phyloP scores from a whole-genome alignment of 2,888 invertebrate species.

The Luperina testacea region DNA sequence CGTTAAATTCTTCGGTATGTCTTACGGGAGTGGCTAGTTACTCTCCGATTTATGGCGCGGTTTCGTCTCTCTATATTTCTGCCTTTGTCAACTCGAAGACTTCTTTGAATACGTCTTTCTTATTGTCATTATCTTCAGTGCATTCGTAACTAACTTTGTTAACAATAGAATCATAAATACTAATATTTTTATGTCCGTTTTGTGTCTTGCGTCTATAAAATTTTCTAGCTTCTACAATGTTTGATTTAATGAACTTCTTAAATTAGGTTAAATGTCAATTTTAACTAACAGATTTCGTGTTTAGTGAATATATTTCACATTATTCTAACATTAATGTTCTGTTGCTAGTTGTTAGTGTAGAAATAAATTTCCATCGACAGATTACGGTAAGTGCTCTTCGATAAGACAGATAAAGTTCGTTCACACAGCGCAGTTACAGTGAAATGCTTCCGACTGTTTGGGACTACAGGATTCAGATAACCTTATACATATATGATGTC shows the following conservation, averaged over 20 bases:
- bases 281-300: slow-evolving; percentile 55
- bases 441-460: slow-evolving; percentile 73
- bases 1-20: slow-evolving; percentile 77
- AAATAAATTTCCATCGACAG: slow-evolving; percentile 79
- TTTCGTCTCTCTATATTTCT: slow-evolving; percentile 72
- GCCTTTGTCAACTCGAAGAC: slow-evolving; percentile 70
- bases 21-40: slow-evolving; percentile 76
- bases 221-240: slow-evolving; percentile 54
- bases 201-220: slow-evolving; percentile 37
- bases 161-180: slow-evolving; percentile 65
- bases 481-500: slow-evolving; percentile 29
- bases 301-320: slow-evolving; percentile 65
- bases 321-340: slow-evolving; percentile 67
- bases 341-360: slow-evolving; percentile 67
- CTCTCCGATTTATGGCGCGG: slow-evolving; percentile 80
- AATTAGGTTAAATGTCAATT: slow-evolving; percentile 48
- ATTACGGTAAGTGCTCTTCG: slow-evolving; percentile 80
- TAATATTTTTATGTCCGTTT: slow-evolving; percentile 48
- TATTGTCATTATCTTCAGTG: slow-evolving; percentile 69
- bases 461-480: slow-evolving; percentile 50
- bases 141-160: slow-evolving; percentile 50
- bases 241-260: slow-evolving; percentile 55
- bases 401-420: slow-evolving; percentile 81
- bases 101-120: slow-evolving; percentile 67
- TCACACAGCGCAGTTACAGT: slow-evolving; percentile 73